These are phyloP conservation scores for Eupithecia abbreviata DNA, from an alignment of 2,888 invertebrate species.

Conservation along the genomic window DNA sequence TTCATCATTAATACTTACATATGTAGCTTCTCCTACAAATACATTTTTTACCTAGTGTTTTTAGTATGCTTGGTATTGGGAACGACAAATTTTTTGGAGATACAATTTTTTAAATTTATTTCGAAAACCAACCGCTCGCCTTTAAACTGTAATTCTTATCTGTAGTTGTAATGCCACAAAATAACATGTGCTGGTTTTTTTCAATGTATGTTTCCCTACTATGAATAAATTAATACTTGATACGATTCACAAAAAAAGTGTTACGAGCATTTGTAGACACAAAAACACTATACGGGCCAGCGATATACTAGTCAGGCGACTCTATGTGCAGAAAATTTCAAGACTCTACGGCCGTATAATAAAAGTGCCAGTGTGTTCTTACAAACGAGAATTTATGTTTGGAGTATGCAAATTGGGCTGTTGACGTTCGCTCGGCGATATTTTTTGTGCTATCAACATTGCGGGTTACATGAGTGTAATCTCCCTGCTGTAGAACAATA, in stretches of 20 bases:
- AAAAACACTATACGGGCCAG: background rate
- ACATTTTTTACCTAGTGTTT: too few species aligned
- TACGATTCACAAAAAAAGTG: too few species aligned
- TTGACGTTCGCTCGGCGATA: constrained; percentile 61
- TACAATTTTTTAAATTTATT: too few species aligned
- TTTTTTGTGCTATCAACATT: constrained; percentile 59
- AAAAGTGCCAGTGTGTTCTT: constrained; percentile 82
- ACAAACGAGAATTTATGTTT: constrained; percentile 83
- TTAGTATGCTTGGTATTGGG: too few species aligned
- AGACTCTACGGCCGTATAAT: constrained; percentile 74
- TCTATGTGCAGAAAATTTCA: constrained; percentile 35
- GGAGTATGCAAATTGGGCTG: constrained; percentile 77
- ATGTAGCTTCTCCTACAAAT: background rate
- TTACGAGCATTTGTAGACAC: too few species aligned
- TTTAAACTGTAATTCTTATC: too few species aligned
- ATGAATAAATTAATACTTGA: too few species aligned
- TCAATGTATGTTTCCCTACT: too few species aligned
- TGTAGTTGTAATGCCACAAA: too few species aligned
- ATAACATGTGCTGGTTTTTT: too few species aligned
- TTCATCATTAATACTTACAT: background rate
- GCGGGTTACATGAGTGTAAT: constrained; percentile 54
- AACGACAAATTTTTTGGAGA: too few species aligned
- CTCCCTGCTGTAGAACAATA: constrained; percentile 55
- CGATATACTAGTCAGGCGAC: background rate
- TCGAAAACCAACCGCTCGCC: too few species aligned